Base-by-base conservation (phyloP, 2,888 invertebrate genomes). In the Agrotis ipsilon region DNA sequence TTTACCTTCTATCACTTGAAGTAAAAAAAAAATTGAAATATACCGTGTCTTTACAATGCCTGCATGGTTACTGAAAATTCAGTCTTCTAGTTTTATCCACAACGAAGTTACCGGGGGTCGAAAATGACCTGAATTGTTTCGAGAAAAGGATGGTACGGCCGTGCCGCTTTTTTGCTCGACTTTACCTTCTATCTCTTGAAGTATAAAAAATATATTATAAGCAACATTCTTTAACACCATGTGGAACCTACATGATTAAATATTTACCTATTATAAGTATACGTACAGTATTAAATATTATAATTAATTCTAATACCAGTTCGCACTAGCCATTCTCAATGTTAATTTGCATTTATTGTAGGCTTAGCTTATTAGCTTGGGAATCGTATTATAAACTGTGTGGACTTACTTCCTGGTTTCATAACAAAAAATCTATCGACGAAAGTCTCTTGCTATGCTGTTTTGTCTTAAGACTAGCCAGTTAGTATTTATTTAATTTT, bases 221-320 rank as follows among this genome's bases (percentile, higher is more conserved):
- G 61, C 32, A 43, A 54, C 45, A 65, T 60, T 65, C 19, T 43
- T 39, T 58, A 21, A 21, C 14, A 24, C 14, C 45, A 57, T 60
- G 32, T 18, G 39, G 60, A 27, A 21, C 45, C 52, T 24, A 57
- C 32, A 32, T 54, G 54, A 9, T 27, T 72, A n/a, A 75, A 48
- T n/a, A 24, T 48, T 54, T 51, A 73, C 57, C 48, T 24, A 6
- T 11, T 16, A 2, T 48, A 19, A 2, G 18, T 14, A 4, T 59
- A 68, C 39, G 57, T 43, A 32, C 27, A 49, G 7, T 49, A 66
- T 79, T 58, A 69, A 39, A 32, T 79, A 79, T 78, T 78, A 62
- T 74, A 78, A 78, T 78, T 69, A 51, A 78, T 66, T 79, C 79
- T 27, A 54, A 62, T n/a, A 65, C 61, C 21, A 58, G 49, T 69